phyloP scores from a whole-genome alignment of 1,140 invertebrate genomes.

The Coenobita brevimanus region DNA sequence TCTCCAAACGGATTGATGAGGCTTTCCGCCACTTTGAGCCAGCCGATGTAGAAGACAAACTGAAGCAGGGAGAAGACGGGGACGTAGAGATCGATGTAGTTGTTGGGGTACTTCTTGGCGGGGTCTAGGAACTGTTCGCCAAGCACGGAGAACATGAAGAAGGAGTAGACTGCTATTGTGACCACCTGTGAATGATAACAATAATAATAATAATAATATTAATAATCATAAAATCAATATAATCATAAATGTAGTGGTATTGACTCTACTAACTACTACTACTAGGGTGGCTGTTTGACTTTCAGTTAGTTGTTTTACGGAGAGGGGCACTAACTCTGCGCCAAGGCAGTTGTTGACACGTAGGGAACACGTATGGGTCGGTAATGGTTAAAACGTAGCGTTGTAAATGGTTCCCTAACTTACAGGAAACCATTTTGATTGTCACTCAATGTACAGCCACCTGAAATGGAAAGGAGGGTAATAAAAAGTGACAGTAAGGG shows the following conservation, averaged over 20 bases:
- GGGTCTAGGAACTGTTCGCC: conserved; percentile 46
- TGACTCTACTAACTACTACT: not conserved
- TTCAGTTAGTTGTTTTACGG: too few species aligned
- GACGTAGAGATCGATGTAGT: conserved; percentile 36
- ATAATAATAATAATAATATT: not conserved
- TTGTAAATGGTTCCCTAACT: too few species aligned
- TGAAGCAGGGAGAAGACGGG: conserved; percentile 31
- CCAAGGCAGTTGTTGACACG: too few species aligned
- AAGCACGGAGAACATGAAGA: conserved; percentile 36
- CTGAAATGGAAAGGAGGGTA: too few species aligned
- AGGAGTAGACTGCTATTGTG: conserved; percentile 32
- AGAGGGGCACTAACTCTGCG: not conserved
- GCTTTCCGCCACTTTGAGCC: conserved; percentile 38
- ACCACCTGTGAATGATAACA: conserved; percentile 1
- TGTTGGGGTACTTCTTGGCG: conserved; percentile 11
- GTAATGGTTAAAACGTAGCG: too few species aligned
- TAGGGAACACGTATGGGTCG: too few species aligned
- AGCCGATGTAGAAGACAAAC: conserved; percentile 49
- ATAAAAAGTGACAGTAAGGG: too few species aligned
- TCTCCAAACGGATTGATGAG: conserved; percentile 40
- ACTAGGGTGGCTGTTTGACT: not conserved
- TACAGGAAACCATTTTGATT: too few species aligned
- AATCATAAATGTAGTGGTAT: not conserved
- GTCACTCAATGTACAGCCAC: too few species aligned
- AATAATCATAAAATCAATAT: not conserved